Base-by-base conservation (phyloP, 2,113 vertebrate species). In the Puffinus mauretanicus region DNA sequence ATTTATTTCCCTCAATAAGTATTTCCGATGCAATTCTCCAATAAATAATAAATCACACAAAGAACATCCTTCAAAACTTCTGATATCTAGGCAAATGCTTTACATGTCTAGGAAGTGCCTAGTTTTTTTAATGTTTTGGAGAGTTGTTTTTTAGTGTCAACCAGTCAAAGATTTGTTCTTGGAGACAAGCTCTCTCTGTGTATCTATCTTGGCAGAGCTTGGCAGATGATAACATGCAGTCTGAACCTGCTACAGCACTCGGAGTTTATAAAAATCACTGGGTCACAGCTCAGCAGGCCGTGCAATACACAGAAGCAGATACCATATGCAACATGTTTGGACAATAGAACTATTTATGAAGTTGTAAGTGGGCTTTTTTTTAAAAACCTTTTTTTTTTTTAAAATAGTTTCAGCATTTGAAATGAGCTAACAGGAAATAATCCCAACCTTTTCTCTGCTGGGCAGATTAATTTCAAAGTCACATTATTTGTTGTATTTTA, bases 31-130 rank as follows among this genome's bases (percentile, higher is more conserved):
- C 40, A 94, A 80, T 89, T 94, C 36, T 88, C n/a, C 36, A 91
- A 77, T 90, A 97, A 95, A 88, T 90, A 90, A 95, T 85, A 61
- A 90, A 94, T 93, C 73, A 76, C 61, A 80, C 6, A 76, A 82
- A 79, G 47, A 67, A 13, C 32, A 72, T 69, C 18, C 58, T 78
- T 93, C 78, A 90, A 91, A 95, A 82, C 11, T 72, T 46, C 49
- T 71, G 60, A 51, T 84, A 64, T 38, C 38, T 65, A 83, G 61
- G 65, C 26, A 92, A 95, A 85, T 38, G 14, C 34, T 95, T 79
- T 85, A 40, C 66, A 66, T 76, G 77, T 75, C 80, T 86, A 61
- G 61, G 58, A 86, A 88, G 34, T 29, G 13, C 34, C 51, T 46
- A 15, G 4, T 8, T 47, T 60, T 67, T 85, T 58, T 4, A 58